A percentile compares a stretch with the other conserved stretches of the same genome.
Conservation (phyloP, 2,888 invertebrate species). For the Tipula vernalis region DNA sequence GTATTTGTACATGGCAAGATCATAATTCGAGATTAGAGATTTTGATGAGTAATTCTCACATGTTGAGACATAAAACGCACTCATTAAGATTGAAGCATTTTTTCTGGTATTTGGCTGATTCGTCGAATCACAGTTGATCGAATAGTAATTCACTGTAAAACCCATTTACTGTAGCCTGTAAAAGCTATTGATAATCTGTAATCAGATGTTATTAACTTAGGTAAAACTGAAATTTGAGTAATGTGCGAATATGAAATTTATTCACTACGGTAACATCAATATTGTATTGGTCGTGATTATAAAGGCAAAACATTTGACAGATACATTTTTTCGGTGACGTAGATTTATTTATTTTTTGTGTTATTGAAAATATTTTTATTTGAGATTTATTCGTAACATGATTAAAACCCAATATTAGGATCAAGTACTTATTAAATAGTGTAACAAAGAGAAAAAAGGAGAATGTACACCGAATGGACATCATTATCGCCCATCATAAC, state of each 20-base stretch:
- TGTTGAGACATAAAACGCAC: too few relatives aligned
- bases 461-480: conserved; percentile 45
- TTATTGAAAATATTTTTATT: background rate
- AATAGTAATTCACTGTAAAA: too few relatives aligned
- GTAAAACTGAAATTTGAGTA: too few relatives aligned
- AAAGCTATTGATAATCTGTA: too few relatives aligned
- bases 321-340: background rate
- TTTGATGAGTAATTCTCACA: background rate
- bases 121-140: too few relatives aligned
- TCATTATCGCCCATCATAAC: conserved; percentile 37
- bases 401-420: background rate
- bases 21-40: background rate
- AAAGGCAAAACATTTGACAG: background rate
- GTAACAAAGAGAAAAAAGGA: background rate
- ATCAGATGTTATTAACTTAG: too few relatives aligned
- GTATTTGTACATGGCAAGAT: too few relatives aligned
- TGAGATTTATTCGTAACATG: background rate
- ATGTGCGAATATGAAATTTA: background rate
- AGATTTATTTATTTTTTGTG: background rate
- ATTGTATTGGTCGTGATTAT: background rate
- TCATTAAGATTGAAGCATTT: too few relatives aligned
- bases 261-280: background rate
- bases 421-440: background rate
- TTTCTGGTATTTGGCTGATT: too few relatives aligned
- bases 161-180: too few relatives aligned